Base-by-base conservation (phyloP, 2,113 vertebrate species). In the Ptyas mucosa region DNA sequence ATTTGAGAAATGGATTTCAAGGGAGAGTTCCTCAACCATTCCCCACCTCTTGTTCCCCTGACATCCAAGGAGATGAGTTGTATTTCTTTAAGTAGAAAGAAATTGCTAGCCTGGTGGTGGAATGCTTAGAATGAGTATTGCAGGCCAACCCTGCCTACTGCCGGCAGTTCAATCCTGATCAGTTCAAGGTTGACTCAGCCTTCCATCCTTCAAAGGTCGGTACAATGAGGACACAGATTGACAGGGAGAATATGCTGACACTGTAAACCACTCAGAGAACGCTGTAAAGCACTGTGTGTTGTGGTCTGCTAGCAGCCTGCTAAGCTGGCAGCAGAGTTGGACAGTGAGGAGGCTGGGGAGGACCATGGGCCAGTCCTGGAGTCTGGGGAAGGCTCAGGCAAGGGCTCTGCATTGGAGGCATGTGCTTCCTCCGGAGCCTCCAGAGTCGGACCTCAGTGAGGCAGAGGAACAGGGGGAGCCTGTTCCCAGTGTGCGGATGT, bases 1-100 rank as follows among this genome's bases (percentile, higher is more conserved):
- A 91, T 93, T 46, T 95, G 5, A 11, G 43, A 21, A 91, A 51
- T 92, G 46, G 14, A 89, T 94, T 2, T 92, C 26, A 39, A 34
- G 23, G 29, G 51, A 29, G 5, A 51, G 6, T 81, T 89, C 0
- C 15, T 43, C 51, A 24, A 8, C n/a, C 43, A 43, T 34, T 8
- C 91, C 34, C 85, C 34, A 86, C 85, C 58, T 43, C 0, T 8
- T 8, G 23, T 55, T 20, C 69, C 24, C 5, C 39, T 11, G 4
- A 9, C 3, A 39, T 49, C 46, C 11, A 34, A 87, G 85, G 23
- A 51, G 4, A 87, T 2, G 69, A 81, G 15, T 81, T 39, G 39
- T 39, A 7, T 81, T 39, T 81, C 69, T 81, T 87, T 87, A 49
- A 49, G 11, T 51, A 49, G 23, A 51, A 87, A 87, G 1, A 51